These are phyloP conservation scores for Cacatua alba DNA, from an alignment of 2,113 vertebrate species.

Conservation along the genomic window DNA sequence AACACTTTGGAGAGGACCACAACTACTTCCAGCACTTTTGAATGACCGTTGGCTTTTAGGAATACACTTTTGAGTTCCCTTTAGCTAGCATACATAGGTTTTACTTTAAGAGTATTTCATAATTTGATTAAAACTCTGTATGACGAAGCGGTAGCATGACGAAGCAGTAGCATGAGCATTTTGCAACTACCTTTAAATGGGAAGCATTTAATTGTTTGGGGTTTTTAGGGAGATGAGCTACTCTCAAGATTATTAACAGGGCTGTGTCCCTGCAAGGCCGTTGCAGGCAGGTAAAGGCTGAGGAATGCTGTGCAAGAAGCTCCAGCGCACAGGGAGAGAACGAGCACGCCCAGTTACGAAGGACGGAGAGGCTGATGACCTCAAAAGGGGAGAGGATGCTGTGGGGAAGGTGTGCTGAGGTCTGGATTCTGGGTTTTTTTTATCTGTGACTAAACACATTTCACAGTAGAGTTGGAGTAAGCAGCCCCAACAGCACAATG, in stretches of 20 bases:
- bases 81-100: neutral
- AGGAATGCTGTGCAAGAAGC: constrained; percentile 35
- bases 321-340: neutral
- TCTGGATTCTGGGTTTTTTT: neutral
- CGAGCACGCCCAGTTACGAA: neutral
- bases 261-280: neutral
- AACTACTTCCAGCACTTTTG: neutral
- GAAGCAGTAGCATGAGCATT: neutral
- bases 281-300: constrained; percentile 32
- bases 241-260: neutral
- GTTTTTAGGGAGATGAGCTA: constrained; percentile 14
- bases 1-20: neutral
- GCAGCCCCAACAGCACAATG: neutral
- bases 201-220: constrained; percentile 12
- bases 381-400: constrained; percentile 54
- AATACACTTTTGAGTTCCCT: neutral
- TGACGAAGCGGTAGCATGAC: neutral
- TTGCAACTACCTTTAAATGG: constrained; percentile 11
- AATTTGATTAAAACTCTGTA: neutral
- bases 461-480: constrained; percentile 6
- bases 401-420: constrained; percentile 38
- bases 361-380: neutral
- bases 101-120: neutral
- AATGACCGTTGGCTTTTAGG: neutral
- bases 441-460: constrained; percentile 49